Base-by-base conservation (phyloP, 2,113 vertebrate genomes). In the Sebastes fasciatus region DNA sequence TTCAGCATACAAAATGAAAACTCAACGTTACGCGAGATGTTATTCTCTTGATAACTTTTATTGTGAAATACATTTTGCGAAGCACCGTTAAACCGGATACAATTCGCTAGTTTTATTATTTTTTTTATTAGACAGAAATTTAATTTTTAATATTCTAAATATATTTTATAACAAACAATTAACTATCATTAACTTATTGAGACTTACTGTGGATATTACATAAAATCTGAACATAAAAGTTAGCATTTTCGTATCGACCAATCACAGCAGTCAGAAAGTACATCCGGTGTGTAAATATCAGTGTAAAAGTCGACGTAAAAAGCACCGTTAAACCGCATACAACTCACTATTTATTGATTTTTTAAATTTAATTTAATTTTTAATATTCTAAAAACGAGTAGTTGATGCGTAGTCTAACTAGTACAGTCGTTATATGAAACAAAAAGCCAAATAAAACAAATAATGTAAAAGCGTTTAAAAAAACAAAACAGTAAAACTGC, bases 161-260 rank as follows among this genome's bases (percentile, higher is more conserved):
- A 6, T 62, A 40, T 43, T 45, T 46, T 1, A 9, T 8, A 14
- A 34, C 0, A n/a, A 55, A 12, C n/a, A 40, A 4, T 16, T 2
- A 13, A 4, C 0, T 17, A 62, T 16, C 1, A 19, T 11, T 19
- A 1, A 48, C 0, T 51, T 40, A 9, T 13, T 26, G 13, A 0
- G 0, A 64, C 89, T 89, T 81, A 94, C 95, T 91, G 46, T 95
- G 94, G 2, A 52, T 51, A 4, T 79, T 6, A 77, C 95, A 95
- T 1, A 67, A 0, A 40, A 93, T 19, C 8, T 2, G 1, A 16
- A 66, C 0, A 8, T 9, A 13, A 55, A 66, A 6, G 0, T 46
- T 1, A 1, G 21, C 4, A 62, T 78, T 83, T 92, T 93, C 16
- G 72, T 68, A 86, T 90, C 2, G 16, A 81, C 92, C 92, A 92